Conservation (phyloP, 1,140 invertebrate species). For the Campodea augens region DNA sequence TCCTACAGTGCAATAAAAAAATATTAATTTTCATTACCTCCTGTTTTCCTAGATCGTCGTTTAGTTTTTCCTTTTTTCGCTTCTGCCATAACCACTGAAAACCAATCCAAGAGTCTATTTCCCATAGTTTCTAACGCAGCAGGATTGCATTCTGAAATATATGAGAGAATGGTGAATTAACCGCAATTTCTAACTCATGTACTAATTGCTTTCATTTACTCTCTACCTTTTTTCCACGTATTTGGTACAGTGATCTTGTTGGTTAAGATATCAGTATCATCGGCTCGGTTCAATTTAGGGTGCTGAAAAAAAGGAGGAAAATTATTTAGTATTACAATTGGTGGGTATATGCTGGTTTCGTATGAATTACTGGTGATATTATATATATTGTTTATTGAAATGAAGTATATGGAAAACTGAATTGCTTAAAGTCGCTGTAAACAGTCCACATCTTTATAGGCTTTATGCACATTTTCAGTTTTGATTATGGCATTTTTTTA, state of each 20-base stretch:
- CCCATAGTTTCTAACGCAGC: slow-evolving; percentile 66
- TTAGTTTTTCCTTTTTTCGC: slow-evolving; percentile 27
- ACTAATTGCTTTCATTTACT: slow-evolving; percentile 2
- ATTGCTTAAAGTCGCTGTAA: no score
- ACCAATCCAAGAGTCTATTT: slow-evolving; percentile 79
- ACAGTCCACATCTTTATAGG: no score
- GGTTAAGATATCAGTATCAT: not conserved
- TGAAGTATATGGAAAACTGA: no score
- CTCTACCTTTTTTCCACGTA: not conserved
- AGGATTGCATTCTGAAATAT: slow-evolving; percentile 33
- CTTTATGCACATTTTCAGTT: no score
- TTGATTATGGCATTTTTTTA: no score
- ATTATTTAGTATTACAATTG: no score
- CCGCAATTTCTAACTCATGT: no score
- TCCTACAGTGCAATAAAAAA: no score
- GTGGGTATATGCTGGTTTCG: no score
- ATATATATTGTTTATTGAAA: no score
- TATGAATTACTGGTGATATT: no score
- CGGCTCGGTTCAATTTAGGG: not conserved
- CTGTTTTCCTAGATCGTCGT: slow-evolving; percentile 28
- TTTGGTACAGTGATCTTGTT: not conserved
- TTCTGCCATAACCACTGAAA: slow-evolving; percentile 75
- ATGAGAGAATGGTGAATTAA: not conserved
- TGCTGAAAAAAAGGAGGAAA: not conserved
- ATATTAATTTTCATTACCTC: no score